phyloP scores from a whole-genome alignment of 1,140 invertebrate species.

The Drosophila auraria region DNA sequence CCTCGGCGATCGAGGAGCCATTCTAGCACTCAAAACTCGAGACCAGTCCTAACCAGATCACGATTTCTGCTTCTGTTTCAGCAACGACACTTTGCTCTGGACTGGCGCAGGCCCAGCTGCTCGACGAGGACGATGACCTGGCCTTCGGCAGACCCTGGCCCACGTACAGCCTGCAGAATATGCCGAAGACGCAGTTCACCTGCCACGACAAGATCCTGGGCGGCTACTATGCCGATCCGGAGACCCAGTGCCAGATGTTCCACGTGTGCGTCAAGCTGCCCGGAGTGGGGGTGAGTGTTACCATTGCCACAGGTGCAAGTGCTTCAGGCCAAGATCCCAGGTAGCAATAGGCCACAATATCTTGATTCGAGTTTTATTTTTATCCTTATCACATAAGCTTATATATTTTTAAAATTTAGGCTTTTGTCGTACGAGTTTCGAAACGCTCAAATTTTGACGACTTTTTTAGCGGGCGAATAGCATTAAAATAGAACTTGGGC shows the following conservation, averaged over 20 bases:
- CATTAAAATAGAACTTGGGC: background rate
- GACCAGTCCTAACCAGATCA: constrained; percentile 47
- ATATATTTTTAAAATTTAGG: background rate
- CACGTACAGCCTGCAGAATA: constrained; percentile 91
- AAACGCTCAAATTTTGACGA: background rate
- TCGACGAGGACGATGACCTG: constrained; percentile 73
- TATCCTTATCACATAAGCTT: too few species aligned
- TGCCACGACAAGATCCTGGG: constrained; percentile 95
- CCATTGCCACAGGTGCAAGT: constrained; percentile 20
- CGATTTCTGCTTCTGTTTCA: constrained; percentile 53
- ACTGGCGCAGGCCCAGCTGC: constrained; percentile 55
- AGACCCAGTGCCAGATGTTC: constrained; percentile 96
- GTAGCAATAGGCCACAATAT: constrained; percentile 12
- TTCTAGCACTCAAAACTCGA: constrained; percentile 49
- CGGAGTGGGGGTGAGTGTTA: constrained; percentile 88
- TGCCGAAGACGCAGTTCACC: constrained; percentile 94
- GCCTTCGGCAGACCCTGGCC: constrained; percentile 85
- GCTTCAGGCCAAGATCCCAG: constrained; percentile 20
- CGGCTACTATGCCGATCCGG: constrained; percentile 95
- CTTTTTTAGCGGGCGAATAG: background rate
- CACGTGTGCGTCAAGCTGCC: constrained; percentile 94
- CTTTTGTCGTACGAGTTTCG: background rate
- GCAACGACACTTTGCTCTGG: constrained; percentile 61
- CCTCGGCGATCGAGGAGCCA: constrained; percentile 5
- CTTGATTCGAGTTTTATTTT: too few species aligned